Percentiles rank a stretch among this genome's conserved stretches.
Conservation (phyloP, 2,797 vertebrate species). For the Myripristis murdjan region DNA sequence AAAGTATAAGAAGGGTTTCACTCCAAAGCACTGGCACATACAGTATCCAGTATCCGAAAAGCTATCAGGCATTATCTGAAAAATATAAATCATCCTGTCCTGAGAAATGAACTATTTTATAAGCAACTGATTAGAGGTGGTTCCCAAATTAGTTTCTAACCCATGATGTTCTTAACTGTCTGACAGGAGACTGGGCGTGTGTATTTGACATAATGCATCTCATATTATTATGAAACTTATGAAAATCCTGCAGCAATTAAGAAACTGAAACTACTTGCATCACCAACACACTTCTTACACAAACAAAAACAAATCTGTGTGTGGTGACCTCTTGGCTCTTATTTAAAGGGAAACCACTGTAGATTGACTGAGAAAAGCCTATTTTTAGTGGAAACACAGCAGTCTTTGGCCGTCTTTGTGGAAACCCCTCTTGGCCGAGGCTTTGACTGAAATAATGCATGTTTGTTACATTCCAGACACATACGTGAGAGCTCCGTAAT, state of each 20-base stretch:
- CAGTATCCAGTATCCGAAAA: too few relatives aligned
- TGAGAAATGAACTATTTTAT: too few relatives aligned
- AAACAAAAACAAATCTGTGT: conserved; percentile 35
- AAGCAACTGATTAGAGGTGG: too few relatives aligned
- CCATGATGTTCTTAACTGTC: too few relatives aligned
- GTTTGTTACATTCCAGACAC: conserved; percentile 64
- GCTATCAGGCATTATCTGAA: too few relatives aligned
- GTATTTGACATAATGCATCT: too few relatives aligned
- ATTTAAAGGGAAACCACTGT: not conserved
- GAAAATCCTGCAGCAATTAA: conserved; percentile 4
- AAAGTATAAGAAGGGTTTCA: conserved; percentile 2
- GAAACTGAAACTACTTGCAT: conserved; percentile 7
- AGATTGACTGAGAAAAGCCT: conserved; percentile 11
- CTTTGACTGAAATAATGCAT: conserved; percentile 44
- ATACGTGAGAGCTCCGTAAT: conserved; percentile 31
- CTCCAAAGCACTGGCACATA: not conserved
- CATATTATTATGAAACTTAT: too few relatives aligned
- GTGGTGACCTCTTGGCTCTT: not conserved
- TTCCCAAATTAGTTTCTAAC: too few relatives aligned
- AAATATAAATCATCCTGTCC: too few relatives aligned
- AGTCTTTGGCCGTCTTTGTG: conserved; percentile 10
- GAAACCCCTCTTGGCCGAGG: conserved; percentile 36
- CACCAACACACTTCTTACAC: not conserved
- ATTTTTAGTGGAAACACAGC: conserved; percentile 40
- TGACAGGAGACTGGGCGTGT: too few relatives aligned